Evolutionary conservation across 2,888 invertebrate species (phyloP).

Genomic region (Diploptera punctata): DNA sequence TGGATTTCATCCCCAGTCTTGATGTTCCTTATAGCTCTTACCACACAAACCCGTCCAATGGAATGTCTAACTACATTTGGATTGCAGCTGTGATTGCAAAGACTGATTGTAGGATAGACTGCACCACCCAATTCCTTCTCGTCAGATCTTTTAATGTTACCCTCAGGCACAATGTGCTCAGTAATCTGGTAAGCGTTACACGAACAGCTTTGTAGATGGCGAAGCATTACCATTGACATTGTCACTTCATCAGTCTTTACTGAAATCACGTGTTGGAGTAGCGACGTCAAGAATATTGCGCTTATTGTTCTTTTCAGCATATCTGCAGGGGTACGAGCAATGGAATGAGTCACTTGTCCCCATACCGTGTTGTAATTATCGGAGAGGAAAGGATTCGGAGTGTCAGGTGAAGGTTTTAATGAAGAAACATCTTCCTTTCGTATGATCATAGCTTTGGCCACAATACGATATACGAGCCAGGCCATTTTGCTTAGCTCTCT

Average conservation of each 20-base stretch:
- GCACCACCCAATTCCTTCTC: slow-evolving; percentile 55
- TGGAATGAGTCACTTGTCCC: slow-evolving; percentile 53
- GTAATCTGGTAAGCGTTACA: slow-evolving; percentile 60
- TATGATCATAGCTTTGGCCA: slow-evolving; percentile 28
- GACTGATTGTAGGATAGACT: slow-evolving; percentile 57
- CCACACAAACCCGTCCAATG: slow-evolving; percentile 47
- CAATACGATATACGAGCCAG: slow-evolving; percentile 46
- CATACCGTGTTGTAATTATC: slow-evolving; percentile 45
- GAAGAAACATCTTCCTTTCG: too few relatives aligned
- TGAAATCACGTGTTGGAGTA: slow-evolving; percentile 48
- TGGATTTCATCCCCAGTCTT: slow-evolving; percentile 54
- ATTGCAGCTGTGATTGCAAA: slow-evolving; percentile 58
- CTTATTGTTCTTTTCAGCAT: slow-evolving; percentile 53
- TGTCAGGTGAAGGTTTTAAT: too few relatives aligned
- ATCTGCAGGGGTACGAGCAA: slow-evolving; percentile 49
- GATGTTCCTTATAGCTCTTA: slow-evolving; percentile 49
- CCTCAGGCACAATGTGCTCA: slow-evolving; percentile 53
- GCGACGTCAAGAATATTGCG: slow-evolving; percentile 55
- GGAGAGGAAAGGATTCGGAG: slow-evolving; percentile 1
- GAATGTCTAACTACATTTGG: slow-evolving; percentile 56
- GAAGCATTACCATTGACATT: slow-evolving; percentile 52
- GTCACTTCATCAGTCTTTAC: slow-evolving; percentile 46
- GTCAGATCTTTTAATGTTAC: slow-evolving; percentile 41
- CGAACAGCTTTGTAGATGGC: slow-evolving; percentile 56
- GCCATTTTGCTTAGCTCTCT: slow-evolving; percentile 48